A percentile compares a stretch with the other conserved stretches of the same genome.
These are phyloP conservation scores for Alentia gelatinosa DNA, from an alignment of 2,888 invertebrate species.

Conservation along the genomic window DNA sequence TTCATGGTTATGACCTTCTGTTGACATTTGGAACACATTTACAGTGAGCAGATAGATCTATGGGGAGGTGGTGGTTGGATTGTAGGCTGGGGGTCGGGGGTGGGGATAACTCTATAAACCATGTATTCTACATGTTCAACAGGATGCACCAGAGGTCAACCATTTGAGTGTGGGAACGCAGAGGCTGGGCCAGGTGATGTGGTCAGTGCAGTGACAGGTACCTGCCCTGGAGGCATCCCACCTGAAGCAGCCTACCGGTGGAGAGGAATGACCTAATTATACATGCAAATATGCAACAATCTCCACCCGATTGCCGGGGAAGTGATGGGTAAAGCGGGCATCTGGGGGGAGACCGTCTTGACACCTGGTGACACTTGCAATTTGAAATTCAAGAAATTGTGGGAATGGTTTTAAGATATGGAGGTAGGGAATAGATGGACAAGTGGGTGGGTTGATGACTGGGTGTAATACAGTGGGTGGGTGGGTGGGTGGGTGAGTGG, in stretches of 20 bases:
- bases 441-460: background rate
- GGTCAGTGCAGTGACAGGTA: background rate
- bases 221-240: background rate
- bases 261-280: conserved; percentile 4
- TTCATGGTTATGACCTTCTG: too few relatives aligned
- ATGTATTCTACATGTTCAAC: background rate
- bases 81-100: background rate
- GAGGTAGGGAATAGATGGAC: background rate
- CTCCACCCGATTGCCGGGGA: background rate
- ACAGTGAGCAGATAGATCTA: too few relatives aligned
- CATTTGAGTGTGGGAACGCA: background rate
- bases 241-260: background rate
- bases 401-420: background rate
- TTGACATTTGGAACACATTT: too few relatives aligned
- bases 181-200: background rate
- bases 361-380: background rate
- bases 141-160: background rate
- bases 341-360: background rate
- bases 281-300: background rate
- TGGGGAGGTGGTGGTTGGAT: background rate
- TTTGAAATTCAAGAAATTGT: conserved; percentile 2
- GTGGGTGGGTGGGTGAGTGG: background rate
- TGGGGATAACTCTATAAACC: background rate
- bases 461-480: too few relatives aligned
- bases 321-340: background rate